Evolutionary conservation across 2,888 invertebrate genomes (phyloP).

Genomic region (Argyresthia albistria): DNA sequence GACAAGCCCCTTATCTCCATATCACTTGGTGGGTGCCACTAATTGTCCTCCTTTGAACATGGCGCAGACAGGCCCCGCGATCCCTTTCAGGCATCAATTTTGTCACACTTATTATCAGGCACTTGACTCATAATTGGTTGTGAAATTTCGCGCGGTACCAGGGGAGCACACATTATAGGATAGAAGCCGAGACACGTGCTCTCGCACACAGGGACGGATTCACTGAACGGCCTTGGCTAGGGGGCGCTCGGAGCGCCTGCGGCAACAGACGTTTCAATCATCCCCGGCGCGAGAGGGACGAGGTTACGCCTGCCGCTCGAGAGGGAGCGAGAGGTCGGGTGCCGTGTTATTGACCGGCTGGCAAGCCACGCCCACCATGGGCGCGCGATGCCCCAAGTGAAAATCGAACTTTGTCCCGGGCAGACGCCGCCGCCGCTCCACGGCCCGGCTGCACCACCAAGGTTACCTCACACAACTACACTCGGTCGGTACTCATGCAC

Average conservation of each 20-base stretch:
- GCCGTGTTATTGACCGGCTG: slow-evolving; percentile 70
- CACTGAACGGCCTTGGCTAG: slow-evolving; percentile 71
- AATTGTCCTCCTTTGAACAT: slow-evolving; percentile 56
- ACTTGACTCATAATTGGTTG: slow-evolving; percentile 67
- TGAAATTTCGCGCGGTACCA: slow-evolving; percentile 66
- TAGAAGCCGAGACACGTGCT: slow-evolving; percentile 70
- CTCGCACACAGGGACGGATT: slow-evolving; percentile 72
- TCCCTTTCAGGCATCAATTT: slow-evolving; percentile 61
- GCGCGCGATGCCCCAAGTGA: slow-evolving; percentile 66
- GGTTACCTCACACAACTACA: slow-evolving; percentile 32
- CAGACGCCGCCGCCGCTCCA: slow-evolving; percentile 45
- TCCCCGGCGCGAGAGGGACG: slow-evolving; percentile 58
- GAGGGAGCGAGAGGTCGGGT: slow-evolving; percentile 45
- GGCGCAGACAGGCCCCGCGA: slow-evolving; percentile 27
- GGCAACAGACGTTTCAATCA: slow-evolving; percentile 73
- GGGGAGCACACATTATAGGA: slow-evolving; percentile 68
- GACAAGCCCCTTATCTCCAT: slow-evolving; percentile 61
- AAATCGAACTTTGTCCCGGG: slow-evolving; percentile 70
- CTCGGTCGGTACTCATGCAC: slow-evolving; percentile 41
- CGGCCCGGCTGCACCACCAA: slow-evolving; percentile 50
- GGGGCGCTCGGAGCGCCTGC: slow-evolving; percentile 70
- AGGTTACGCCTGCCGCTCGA: slow-evolving; percentile 18
- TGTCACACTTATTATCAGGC: slow-evolving; percentile 58
- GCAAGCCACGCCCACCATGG: slow-evolving; percentile 68
- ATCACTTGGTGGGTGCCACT: slow-evolving; percentile 54